A percentile compares a stretch with the other conserved stretches of the same genome.
Conservation (phyloP, 2,888 invertebrate genomes). For the Microctonus brassicae region DNA sequence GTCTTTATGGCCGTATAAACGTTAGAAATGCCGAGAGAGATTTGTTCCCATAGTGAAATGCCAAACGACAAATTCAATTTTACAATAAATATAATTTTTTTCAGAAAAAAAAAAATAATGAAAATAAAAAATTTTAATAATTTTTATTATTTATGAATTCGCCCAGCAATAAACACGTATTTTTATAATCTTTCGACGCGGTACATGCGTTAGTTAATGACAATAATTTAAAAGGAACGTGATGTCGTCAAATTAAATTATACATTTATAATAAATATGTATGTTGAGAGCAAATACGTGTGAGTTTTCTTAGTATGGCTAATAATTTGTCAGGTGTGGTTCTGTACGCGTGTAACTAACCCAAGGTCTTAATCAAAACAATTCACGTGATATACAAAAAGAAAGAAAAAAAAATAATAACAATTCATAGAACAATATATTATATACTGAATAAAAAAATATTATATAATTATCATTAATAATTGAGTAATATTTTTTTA, state of each 20-base stretch:
- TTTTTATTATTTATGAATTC: neutral
- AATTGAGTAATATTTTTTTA: neutral
- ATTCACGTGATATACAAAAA: constrained; percentile 1
- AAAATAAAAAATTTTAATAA: neutral
- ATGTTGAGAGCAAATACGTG: neutral
- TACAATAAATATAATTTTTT: neutral
- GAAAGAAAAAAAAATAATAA: neutral
- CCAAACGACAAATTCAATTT: neutral
- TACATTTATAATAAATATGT: constrained; percentile 24
- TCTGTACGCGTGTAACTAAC: neutral
- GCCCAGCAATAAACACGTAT: neutral
- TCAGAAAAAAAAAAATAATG: neutral
- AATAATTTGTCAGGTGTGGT: neutral
- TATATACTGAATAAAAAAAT: neutral
- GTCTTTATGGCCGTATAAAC: neutral
- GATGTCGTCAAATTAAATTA: constrained; percentile 19
- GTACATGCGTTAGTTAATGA: constrained; percentile 38
- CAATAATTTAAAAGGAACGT: constrained; percentile 30
- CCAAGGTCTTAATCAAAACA: neutral
- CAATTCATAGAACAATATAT: neutral
- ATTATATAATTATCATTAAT: neutral
- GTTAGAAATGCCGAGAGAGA: constrained; percentile 32
- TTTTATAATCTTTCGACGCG: neutral
- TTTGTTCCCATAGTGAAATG: constrained; percentile 40
- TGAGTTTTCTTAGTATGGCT: constrained; percentile 2